A percentile compares a stretch with the other conserved stretches of the same genome.
These are phyloP conservation scores for Ornithorhynchus anatinus DNA, from an alignment of 2,113 vertebrate species.

Conservation along the genomic window DNA sequence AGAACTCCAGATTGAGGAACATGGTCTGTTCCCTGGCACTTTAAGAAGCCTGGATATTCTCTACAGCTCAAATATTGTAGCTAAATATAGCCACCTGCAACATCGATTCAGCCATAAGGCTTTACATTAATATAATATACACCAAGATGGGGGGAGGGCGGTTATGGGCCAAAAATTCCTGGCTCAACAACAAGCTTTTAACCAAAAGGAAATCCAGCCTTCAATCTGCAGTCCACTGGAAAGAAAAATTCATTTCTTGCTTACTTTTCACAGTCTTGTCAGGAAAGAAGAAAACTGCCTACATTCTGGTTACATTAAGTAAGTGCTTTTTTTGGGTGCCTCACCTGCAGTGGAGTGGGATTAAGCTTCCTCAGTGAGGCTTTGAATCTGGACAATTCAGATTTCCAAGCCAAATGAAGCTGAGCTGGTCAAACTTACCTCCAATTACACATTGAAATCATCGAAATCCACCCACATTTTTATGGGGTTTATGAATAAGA, in stretches of 20 bases:
- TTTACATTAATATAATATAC: not conserved
- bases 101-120: not conserved
- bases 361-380: too few relatives aligned
- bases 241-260: rapidly evolving
- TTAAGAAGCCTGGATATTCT: slow-evolving; percentile 7
- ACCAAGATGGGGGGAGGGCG: rapidly evolving
- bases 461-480: too few relatives aligned
- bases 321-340: too few relatives aligned
- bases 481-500: too few relatives aligned
- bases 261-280: not conserved
- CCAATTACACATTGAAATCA: too few relatives aligned
- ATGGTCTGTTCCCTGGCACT: not conserved
- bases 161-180: rapidly evolving
- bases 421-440: too few relatives aligned
- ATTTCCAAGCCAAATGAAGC: too few relatives aligned
- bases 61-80: not conserved
- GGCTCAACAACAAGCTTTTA: rapidly evolving
- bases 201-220: not conserved
- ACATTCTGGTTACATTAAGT: not conserved
- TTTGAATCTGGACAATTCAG: too few relatives aligned
- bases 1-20: not conserved
- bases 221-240: not conserved
- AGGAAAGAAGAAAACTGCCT: not conserved
- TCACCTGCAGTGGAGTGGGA: too few relatives aligned
- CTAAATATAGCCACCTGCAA: slow-evolving; percentile 28